Percentiles rank a stretch among this genome's conserved stretches.
phyloP scores from a whole-genome alignment of 2,888 invertebrate genomes.

The Drosophila sordidula region DNA sequence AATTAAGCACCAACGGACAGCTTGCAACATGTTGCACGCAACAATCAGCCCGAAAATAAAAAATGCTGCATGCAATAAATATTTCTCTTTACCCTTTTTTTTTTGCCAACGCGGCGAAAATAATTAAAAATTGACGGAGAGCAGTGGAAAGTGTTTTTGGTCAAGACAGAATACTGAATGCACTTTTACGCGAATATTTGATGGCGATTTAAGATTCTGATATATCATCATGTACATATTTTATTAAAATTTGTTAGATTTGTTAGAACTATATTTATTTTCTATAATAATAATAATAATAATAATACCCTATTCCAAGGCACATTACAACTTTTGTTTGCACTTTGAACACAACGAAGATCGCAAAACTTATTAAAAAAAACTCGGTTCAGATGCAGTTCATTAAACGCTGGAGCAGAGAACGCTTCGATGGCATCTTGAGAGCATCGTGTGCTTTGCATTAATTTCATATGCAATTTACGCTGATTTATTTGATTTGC shows the following conservation, averaged over 20 bases:
- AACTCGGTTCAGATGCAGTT: neutral
- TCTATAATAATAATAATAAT: neutral
- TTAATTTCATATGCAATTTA: slow-evolving; percentile 82
- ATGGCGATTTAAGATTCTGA: too few species aligned
- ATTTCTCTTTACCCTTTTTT: slow-evolving; percentile 29
- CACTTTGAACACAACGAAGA: neutral
- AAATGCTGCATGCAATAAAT: slow-evolving; percentile 68
- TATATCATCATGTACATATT: too few species aligned
- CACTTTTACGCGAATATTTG: slow-evolving; percentile 3
- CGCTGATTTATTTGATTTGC: slow-evolving; percentile 82
- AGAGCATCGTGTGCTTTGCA: slow-evolving; percentile 62
- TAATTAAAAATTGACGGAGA: slow-evolving; percentile 42
- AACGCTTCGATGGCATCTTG: slow-evolving; percentile 22
- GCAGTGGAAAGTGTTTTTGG: slow-evolving; percentile 1
- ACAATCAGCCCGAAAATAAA: slow-evolving; percentile 58
- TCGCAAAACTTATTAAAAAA: slow-evolving; percentile 37
- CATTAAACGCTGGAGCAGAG: neutral
- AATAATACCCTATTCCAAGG: neutral
- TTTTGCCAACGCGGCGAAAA: slow-evolving; percentile 32
- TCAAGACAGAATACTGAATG: slow-evolving; percentile 18
- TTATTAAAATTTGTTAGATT: too few species aligned
- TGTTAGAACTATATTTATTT: too few species aligned
- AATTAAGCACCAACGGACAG: slow-evolving; percentile 65
- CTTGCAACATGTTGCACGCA: slow-evolving; percentile 78
- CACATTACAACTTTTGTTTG: neutral